Evolutionary conservation across 1,140 invertebrate species (phyloP).

Genomic region (Muscidifurax raptorellus): DNA sequence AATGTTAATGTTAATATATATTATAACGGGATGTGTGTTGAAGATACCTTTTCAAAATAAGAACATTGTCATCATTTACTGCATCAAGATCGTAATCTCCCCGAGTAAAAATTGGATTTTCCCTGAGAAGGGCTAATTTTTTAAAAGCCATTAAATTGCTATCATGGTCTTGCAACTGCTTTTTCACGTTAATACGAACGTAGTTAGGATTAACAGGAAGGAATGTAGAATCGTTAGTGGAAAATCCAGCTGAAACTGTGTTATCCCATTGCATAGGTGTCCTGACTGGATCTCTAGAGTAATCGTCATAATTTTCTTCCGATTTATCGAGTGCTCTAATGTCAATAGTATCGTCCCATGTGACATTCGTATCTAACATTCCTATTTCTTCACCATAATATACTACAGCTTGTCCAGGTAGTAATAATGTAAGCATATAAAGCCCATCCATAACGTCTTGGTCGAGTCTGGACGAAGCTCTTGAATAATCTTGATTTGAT

Average conservation of each 20-base stretch:
- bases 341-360: slow-evolving; percentile 77
- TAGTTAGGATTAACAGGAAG: slow-evolving; percentile 80
- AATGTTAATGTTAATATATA: background rate
- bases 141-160: slow-evolving; percentile 77
- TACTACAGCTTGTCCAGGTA: slow-evolving; percentile 85
- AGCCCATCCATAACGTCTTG: slow-evolving; percentile 80
- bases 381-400: slow-evolving; percentile 87
- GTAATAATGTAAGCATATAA: slow-evolving; percentile 82
- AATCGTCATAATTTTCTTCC: slow-evolving; percentile 73
- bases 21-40: background rate
- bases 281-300: slow-evolving; percentile 81
- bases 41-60: slow-evolving; percentile 73
- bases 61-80: slow-evolving; percentile 59
- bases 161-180: slow-evolving; percentile 65
- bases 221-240: slow-evolving; percentile 79
- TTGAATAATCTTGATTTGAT: slow-evolving; percentile 80
- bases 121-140: slow-evolving; percentile 69
- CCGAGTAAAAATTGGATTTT: slow-evolving; percentile 63
- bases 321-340: slow-evolving; percentile 77
- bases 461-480: slow-evolving; percentile 79
- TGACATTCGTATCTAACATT: slow-evolving; percentile 79
- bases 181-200: slow-evolving; percentile 74
- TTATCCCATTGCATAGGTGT: slow-evolving; percentile 87
- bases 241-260: slow-evolving; percentile 79
- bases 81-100: slow-evolving; percentile 67